Conservation (phyloP, 1,140 invertebrate genomes). For the Euwallacea similis region DNA sequence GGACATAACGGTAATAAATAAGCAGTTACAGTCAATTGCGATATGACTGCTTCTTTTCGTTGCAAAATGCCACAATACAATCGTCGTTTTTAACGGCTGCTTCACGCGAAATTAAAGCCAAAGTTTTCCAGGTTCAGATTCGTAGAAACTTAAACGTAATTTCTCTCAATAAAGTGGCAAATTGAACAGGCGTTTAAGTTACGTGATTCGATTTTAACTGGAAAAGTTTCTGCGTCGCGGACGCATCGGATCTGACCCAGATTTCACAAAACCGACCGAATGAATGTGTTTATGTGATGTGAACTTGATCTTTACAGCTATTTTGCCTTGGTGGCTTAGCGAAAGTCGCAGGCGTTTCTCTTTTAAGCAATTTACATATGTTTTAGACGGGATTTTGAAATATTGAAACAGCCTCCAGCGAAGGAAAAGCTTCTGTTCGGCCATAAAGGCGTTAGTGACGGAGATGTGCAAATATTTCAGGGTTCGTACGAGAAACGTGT, state of each 20-base stretch:
- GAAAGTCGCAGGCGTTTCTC: constrained; percentile 31
- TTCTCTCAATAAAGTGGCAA: not conserved
- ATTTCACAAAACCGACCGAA: constrained; percentile 27
- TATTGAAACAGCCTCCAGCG: no score
- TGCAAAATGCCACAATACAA: no score
- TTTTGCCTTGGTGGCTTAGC: constrained; percentile 30
- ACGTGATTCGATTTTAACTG: constrained; percentile 10
- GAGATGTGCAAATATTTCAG: no score
- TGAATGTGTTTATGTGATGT: constrained; percentile 28
- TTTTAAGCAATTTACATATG: constrained; percentile 5
- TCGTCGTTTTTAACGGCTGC: no score
- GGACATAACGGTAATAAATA: constrained; percentile 5
- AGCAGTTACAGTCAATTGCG: not conserved
- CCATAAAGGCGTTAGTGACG: no score
- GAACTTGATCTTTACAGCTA: constrained; percentile 36
- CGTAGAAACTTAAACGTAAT: not conserved
- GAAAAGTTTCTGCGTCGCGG: constrained; percentile 21
- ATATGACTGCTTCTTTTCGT: no score
- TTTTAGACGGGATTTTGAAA: no score
- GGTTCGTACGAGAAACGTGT: no score
- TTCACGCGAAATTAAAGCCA: no score
- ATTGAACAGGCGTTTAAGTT: not conserved
- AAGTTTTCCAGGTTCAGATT: no score
- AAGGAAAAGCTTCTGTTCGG: no score
- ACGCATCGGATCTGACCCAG: constrained; percentile 29